Evolutionary conservation across 1,140 invertebrate species (phyloP).

Genomic region (Diachasmimorpha longicaudata): DNA sequence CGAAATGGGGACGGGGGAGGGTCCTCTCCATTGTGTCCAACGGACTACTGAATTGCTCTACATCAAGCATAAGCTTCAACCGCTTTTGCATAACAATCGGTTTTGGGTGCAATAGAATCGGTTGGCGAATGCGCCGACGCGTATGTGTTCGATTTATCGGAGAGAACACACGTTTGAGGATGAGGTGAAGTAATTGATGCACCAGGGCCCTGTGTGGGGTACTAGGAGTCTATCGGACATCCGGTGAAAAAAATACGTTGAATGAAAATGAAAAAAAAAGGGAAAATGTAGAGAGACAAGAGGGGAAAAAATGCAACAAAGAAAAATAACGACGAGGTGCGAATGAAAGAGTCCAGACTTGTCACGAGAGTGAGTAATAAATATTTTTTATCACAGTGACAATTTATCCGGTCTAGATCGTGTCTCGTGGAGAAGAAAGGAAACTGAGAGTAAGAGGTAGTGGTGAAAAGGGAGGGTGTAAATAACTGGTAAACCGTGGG

Average conservation of each 20-base stretch:
- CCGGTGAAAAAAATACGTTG: neutral
- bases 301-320: neutral
- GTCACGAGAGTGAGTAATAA: conserved; percentile 3
- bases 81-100: conserved; percentile 57
- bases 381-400: conserved; percentile 7
- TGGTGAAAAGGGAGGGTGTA: conserved; percentile 1
- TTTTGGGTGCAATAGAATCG: conserved; percentile 29
- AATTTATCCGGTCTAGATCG: conserved; percentile 8
- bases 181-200: neutral
- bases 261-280: neutral
- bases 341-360: neutral
- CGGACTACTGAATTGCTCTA: conserved; percentile 52
- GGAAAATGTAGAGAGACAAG: neutral
- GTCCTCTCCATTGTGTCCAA: conserved; percentile 49
- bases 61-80: conserved; percentile 50
- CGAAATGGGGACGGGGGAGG: conserved; percentile 14
- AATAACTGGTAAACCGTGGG: conserved; percentile 10
- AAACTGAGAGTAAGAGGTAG: neutral
- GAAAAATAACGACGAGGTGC: neutral
- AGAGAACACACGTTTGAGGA: neutral
- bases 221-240: conserved; percentile 1
- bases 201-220: neutral
- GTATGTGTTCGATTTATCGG: conserved; percentile 32
- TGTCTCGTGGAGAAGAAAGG: neutral
- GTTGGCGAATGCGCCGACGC: neutral